Conservation (phyloP, 2,888 invertebrate species). For the Neoitamus cyanurus region DNA sequence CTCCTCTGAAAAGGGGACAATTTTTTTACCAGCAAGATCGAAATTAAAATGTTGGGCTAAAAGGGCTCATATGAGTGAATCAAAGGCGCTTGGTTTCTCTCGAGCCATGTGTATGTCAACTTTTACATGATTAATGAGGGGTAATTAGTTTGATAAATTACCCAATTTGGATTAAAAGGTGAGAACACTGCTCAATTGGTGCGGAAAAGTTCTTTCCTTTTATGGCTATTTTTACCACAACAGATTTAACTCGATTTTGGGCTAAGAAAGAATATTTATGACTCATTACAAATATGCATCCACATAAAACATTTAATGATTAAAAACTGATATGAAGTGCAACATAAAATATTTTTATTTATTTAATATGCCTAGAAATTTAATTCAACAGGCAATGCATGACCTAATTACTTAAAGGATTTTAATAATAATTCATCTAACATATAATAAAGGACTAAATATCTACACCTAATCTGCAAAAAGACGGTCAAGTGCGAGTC, state of each 20-base stretch:
- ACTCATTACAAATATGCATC: too few species aligned
- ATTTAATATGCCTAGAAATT: too few species aligned
- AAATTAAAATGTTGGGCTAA: conserved; percentile 4
- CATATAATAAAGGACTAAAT: too few species aligned
- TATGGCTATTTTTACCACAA: conserved; percentile 48
- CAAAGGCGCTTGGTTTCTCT: not conserved
- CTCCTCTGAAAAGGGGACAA: not conserved
- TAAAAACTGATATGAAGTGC: too few species aligned
- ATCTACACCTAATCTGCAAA: too few species aligned
- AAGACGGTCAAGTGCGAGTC: too few species aligned
- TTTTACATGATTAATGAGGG: conserved; percentile 59
- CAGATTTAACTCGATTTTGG: not conserved
- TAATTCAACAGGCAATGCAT: too few species aligned
- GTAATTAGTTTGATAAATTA: conserved; percentile 61
- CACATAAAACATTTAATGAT: too few species aligned
- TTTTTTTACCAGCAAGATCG: not conserved
- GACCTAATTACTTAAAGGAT: too few species aligned
- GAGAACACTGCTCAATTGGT: conserved; percentile 49
- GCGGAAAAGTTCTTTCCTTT: conserved; percentile 47
- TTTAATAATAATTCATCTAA: too few species aligned
- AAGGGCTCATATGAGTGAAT: conserved; percentile 18
- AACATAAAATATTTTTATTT: too few species aligned
- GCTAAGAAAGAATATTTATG: too few species aligned
- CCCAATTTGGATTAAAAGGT: conserved; percentile 57
- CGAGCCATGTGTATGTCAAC: conserved; percentile 31